These are phyloP conservation scores for Diadegma fenestrale DNA, from an alignment of 2,888 invertebrate species.

Conservation along the genomic window DNA sequence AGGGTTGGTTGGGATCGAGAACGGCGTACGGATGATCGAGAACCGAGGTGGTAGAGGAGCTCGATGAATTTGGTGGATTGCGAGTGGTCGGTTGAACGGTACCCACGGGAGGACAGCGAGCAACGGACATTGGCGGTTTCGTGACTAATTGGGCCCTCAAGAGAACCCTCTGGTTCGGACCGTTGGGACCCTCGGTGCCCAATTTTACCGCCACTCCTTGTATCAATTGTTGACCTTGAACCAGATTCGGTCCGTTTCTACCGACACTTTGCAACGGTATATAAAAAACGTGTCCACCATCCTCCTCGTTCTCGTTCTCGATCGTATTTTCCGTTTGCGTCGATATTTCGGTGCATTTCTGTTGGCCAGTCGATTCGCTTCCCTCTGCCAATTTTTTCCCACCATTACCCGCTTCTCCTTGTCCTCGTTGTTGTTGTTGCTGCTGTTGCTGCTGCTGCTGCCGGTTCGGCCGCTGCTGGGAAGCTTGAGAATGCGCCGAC, in stretches of 20 bases:
- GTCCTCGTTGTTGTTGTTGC: neutral
- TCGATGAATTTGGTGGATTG: slow-evolving; percentile 76
- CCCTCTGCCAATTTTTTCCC: neutral
- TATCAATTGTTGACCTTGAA: slow-evolving; percentile 85
- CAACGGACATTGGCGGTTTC: slow-evolving; percentile 85
- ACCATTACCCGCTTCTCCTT: neutral
- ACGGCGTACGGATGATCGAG: slow-evolving; percentile 66
- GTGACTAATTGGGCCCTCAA: slow-evolving; percentile 89
- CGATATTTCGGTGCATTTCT: slow-evolving; percentile 84
- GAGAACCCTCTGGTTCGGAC: slow-evolving; percentile 88
- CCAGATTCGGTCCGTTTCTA: slow-evolving; percentile 83
- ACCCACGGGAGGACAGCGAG: slow-evolving; percentile 86
- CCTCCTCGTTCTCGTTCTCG: slow-evolving; percentile 86
- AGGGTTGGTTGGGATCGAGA: slow-evolving; percentile 69
- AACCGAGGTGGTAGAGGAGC: slow-evolving; percentile 59
- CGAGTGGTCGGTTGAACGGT: slow-evolving; percentile 87
- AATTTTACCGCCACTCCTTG: slow-evolving; percentile 89
- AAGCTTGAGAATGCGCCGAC: slow-evolving; percentile 76
- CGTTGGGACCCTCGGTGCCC: slow-evolving; percentile 88
- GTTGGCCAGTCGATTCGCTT: slow-evolving; percentile 63
- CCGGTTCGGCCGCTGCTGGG: slow-evolving; percentile 27
- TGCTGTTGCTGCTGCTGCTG: neutral
- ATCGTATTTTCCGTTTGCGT: slow-evolving; percentile 85
- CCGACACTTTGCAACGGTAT: slow-evolving; percentile 87
- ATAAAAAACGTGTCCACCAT: slow-evolving; percentile 88